These are phyloP conservation scores for Pedicia rivosa DNA, from an alignment of 2,888 invertebrate genomes.

Conservation along the genomic window DNA sequence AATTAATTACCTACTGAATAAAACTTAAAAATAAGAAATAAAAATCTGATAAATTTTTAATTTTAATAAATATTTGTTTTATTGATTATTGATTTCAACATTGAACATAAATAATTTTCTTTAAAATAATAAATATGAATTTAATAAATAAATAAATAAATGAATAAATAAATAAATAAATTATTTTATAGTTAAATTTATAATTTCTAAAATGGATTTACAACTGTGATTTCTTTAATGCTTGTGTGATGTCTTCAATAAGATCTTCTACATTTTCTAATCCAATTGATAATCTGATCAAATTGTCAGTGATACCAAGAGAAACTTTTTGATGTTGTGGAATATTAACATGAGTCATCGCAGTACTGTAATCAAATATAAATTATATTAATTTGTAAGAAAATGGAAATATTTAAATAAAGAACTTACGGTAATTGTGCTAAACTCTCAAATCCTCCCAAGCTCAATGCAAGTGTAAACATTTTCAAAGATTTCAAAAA, in stretches of 20 bases:
- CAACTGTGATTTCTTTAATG: too few relatives aligned
- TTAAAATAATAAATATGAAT: too few relatives aligned
- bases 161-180: too few relatives aligned
- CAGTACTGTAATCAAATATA: constrained; percentile 43
- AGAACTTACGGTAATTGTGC: constrained; percentile 80
- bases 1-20: too few relatives aligned
- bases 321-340: constrained; percentile 51
- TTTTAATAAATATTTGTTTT: too few relatives aligned
- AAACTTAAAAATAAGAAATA: too few relatives aligned
- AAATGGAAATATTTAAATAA: constrained; percentile 8
- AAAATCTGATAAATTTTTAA: too few relatives aligned
- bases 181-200: too few relatives aligned
- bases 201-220: too few relatives aligned
- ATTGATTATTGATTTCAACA: too few relatives aligned
- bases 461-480: constrained; percentile 80
- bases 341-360: constrained; percentile 93
- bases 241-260: constrained; percentile 66
- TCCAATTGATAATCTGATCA: constrained; percentile 81
- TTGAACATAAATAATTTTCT: too few relatives aligned
- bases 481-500: constrained; percentile 63
- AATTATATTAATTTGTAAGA: constrained; percentile 11
- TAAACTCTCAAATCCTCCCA: constrained; percentile 90
- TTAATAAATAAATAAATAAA: too few relatives aligned
- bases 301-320: constrained; percentile 67
- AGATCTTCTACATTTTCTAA: constrained; percentile 78